Evolutionary conservation across 1,140 invertebrate species (phyloP), one percentile per base, ranked within the genome.

Genomic region (Pachypsylla venusta): DNA sequence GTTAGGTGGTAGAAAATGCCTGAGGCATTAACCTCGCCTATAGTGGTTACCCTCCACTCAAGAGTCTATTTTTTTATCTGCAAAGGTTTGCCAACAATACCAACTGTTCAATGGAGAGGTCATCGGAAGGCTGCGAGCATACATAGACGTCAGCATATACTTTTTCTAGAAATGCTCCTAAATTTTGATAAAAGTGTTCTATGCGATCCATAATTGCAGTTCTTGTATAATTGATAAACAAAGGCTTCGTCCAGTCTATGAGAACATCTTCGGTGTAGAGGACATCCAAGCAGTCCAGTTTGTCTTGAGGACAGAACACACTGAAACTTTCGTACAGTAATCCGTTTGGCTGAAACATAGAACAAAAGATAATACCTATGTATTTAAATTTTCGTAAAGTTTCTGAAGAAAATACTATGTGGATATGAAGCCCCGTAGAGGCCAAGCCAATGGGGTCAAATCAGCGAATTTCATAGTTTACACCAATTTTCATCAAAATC

Each of bases 211-310:
- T 82, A 65, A 88, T 86, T 53, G 77, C 77, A 64, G 78, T 76
- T 73, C 87, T 84, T 62, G 84, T 85, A 72, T 86, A 87, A 73
- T 89, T 88, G 70, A 88, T 78, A 75, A 85, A 89, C 67, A 89
- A 71, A 53, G 85, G 84, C 68, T 78, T 77, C 56, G 77, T 76
- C 79, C 85, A 86, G 71, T 87, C 82, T 57, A 88, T 77, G 55
- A 89, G 76, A 24, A 83, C 67, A 71, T 86, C 82, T 70, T 88
- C 86, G 35, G 80, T 77, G 55, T 78, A 77, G 63, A 89, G 67
- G 59, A 86, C 69, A 64, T 81, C 75, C 63, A 88, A 75, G 64
- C 77, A 71, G 54, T 87, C 82, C 60, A 85, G 72, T 60, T 79
- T 77, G 67, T 83, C 78, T 63, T 78, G 80, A 25, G 86, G 85